Base-by-base conservation (phyloP, 2,888 invertebrate genomes). In the Synanthedon formicaeformis region DNA sequence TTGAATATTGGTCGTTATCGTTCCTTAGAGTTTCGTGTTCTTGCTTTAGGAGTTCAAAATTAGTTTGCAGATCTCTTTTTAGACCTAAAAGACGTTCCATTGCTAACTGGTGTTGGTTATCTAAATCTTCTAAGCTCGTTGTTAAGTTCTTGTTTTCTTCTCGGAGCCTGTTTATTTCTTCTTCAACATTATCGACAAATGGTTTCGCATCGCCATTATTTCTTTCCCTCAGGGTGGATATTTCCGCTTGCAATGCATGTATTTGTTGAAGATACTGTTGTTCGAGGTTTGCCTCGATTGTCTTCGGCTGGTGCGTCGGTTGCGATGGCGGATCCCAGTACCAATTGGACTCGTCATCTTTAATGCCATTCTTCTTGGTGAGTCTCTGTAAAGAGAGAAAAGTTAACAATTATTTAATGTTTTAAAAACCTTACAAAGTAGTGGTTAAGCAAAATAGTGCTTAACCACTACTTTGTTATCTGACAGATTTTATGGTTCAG, bases 101-200 rank as follows among this genome's bases (percentile, higher is more conserved):
- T 0, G 92, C 94, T 62, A 89, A 79, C 63, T 92, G 91, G 67
- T 94, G 93, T 73, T 94, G 93, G 50, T 75, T 88, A 66, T 95
- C 94, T 60, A 95, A 75, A 67, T 93, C 93, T 62, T 93, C 93
- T 53, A 95, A 78, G 61, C 88, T 91, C 4, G 73, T 69, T 14
- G 89, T 85, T 16, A 92, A 79, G 57, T 88, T 88, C 58, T 79
- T 82, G 58, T 91, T 91, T 66, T 91, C 90, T 64, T 89, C 87
- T 62, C 86, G 81, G 0, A 92, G 73, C 48, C 87, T 81, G 2
- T 69, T 66, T 13, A 90, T 66, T 69, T 89, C 89, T 50, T 82
- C 84, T 27, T 81, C 73, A 2, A 56, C 54, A 41, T 72, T 71
- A 18, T 81, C 73, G 2, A 56, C 54, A 41, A 72, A 71, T 18